A percentile compares a stretch with the other conserved stretches of the same genome.
These are phyloP conservation scores for Intellagama lesueurii DNA, from an alignment of 2,797 vertebrate species.

Conservation along the genomic window DNA sequence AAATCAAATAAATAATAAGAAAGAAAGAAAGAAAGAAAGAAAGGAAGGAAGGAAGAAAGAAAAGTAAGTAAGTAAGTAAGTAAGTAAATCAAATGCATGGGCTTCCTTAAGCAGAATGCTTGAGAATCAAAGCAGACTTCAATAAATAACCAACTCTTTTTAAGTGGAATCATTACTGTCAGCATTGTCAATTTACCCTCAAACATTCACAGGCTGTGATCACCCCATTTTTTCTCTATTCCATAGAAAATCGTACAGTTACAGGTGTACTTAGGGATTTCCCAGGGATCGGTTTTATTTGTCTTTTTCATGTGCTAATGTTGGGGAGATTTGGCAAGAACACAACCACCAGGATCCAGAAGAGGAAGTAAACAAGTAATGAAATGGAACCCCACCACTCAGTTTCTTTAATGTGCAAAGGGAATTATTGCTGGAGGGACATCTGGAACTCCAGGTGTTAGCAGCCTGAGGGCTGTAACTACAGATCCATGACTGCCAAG, in stretches of 20 bases:
- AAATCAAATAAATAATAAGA: too few species aligned
- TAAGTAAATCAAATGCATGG: not conserved
- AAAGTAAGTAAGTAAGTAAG: too few species aligned
- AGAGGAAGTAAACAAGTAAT: not conserved
- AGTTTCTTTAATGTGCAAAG: not conserved
- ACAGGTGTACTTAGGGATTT: not conserved
- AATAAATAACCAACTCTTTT: not conserved
- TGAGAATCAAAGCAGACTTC: constrained; percentile 17
- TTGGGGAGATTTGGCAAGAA: not conserved
- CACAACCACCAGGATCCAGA: not conserved
- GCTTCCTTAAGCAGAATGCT: not conserved
- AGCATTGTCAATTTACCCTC: not conserved
- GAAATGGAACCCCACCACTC: constrained; percentile 3
- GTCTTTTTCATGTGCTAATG: not conserved
- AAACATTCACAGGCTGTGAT: not conserved
- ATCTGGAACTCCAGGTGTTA: constrained; percentile 20
- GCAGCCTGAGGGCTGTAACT: not conserved
- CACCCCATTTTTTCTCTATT: not conserved
- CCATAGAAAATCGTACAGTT: not conserved
- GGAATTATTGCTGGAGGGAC: constrained; percentile 4
- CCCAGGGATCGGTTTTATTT: not conserved
- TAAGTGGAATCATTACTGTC: not conserved
- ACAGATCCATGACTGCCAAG: constrained; percentile 22
- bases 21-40: too few species aligned
- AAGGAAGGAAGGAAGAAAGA: too few species aligned